Base-by-base conservation (phyloP, 2,797 vertebrate genomes). In the Centroberyx gerrardi region DNA sequence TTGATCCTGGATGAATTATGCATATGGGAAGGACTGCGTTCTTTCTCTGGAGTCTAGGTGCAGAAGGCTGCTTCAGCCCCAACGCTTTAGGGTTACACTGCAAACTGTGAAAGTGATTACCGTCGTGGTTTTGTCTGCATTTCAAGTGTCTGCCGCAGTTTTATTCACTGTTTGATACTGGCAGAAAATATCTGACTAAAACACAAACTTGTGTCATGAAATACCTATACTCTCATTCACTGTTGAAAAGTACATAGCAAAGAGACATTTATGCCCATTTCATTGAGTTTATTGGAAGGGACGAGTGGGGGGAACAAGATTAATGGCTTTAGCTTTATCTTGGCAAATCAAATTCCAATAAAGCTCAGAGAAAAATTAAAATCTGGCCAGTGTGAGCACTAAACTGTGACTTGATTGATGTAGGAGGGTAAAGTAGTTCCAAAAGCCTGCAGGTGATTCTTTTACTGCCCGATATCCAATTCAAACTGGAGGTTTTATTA, bases 321-420 rank as follows among this genome's bases (percentile, higher is more conserved):
- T 90, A 90, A 91, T 91, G 82, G 80, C 80, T 87, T 87, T 67
- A 86, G 81, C 90, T 93, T 93, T 93, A 91, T 92, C 86, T 95
- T 95, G 94, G 94, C 93, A 93, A 94, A 91, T 93, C 84, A 88
- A 85, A 90, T 87, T 92, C 91, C 84, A 93, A 95, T 94, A 95
- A 95, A 95, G 84, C 86, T 86, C 77, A 80, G 75, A 88, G 72
- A 92, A 92, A 93, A 90, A 90, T 86, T 83, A 36, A 79, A 84
- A 90, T 78, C 85, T 80, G 85, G 84, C 88, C 83, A 62, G 78
- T 59, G 75, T 13, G 62, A 82, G 72, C 72, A 61, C 76, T 90
- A 90, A 90, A 88, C 69, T 82, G 81, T 75, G 83, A 83, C 85
- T 89, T 90, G 87, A 93, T 90, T 93, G 87, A 94, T 93, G 88